phyloP scores from a whole-genome alignment of 2,888 invertebrate genomes.

The Chirona hameri region DNA sequence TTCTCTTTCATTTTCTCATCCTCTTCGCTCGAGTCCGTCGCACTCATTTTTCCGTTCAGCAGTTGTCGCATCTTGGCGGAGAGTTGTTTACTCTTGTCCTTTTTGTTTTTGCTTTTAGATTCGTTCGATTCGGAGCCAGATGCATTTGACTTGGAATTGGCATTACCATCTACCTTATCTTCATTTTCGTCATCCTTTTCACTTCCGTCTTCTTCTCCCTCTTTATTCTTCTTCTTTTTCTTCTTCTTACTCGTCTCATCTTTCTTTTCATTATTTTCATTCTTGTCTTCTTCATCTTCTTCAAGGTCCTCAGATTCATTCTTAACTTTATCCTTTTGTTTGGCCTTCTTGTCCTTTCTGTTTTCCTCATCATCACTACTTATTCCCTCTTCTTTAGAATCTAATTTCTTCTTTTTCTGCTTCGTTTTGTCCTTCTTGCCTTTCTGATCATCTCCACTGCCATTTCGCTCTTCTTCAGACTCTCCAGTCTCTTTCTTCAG shows the following conservation, averaged over 20 bases:
- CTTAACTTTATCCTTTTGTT: background rate
- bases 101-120: background rate
- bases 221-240: constrained; percentile 30
- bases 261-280: background rate
- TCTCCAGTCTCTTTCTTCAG: no score
- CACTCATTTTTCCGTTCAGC: background rate
- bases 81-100: background rate
- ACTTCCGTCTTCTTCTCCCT: constrained; percentile 35
- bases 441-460: constrained; percentile 33
- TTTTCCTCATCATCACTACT: no score
- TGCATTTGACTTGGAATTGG: no score
- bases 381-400: background rate
- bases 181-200: constrained; percentile 29
- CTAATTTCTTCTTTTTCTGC: background rate
- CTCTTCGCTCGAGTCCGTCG: constrained; percentile 13
- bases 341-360: no score
- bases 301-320: background rate
- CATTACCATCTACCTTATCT: background rate
- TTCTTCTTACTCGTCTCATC: constrained; percentile 30
- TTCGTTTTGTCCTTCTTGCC: background rate
- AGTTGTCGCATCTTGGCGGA: background rate
- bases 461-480: background rate
- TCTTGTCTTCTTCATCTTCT: background rate
- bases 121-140: background rate
- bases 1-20: constrained; percentile 30